These are phyloP conservation scores for Potamilus streckersoni DNA, from an alignment of 1,140 invertebrate species.

Conservation along the genomic window DNA sequence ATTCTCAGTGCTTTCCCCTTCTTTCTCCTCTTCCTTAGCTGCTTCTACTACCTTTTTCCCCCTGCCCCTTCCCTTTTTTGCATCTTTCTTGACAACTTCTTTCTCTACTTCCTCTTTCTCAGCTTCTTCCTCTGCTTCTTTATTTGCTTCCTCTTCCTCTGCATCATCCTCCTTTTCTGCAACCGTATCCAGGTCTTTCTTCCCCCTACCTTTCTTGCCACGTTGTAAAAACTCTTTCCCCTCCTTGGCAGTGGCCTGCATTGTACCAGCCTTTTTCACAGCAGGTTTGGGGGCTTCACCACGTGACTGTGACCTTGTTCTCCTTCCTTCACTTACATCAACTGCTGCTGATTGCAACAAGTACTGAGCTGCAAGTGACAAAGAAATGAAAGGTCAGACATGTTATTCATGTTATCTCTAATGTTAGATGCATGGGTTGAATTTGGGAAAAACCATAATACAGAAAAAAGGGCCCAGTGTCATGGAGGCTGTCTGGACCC, in stretches of 20 bases:
- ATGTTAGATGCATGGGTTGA: too few species aligned
- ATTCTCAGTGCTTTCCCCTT: too few species aligned
- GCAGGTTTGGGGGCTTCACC: constrained; percentile 34
- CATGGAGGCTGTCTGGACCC: too few species aligned
- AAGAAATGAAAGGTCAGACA: background rate
- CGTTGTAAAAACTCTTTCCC: constrained; percentile 23
- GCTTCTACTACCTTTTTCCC: too few species aligned
- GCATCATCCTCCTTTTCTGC: constrained; percentile 23
- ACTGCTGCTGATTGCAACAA: constrained; percentile 36
- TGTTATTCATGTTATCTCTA: too few species aligned
- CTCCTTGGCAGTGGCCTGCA: constrained; percentile 49
- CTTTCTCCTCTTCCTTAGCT: too few species aligned
- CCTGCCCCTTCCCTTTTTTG: too few species aligned
- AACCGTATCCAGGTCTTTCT: background rate
- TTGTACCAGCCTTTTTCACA: constrained; percentile 47
- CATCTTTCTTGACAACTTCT: too few species aligned
- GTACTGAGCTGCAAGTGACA: constrained; percentile 39
- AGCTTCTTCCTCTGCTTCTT: constrained; percentile 10
- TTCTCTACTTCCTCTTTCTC: constrained; percentile 1
- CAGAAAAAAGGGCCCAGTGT: too few species aligned
- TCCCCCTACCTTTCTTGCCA: constrained; percentile 11
- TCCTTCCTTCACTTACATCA: constrained; percentile 42
- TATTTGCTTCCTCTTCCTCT: constrained; percentile 11
- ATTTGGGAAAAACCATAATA: too few species aligned
- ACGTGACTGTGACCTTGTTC: constrained; percentile 36